These are phyloP conservation scores for Chelon auratus DNA, from an alignment of 2,797 vertebrate species.

Conservation along the genomic window DNA sequence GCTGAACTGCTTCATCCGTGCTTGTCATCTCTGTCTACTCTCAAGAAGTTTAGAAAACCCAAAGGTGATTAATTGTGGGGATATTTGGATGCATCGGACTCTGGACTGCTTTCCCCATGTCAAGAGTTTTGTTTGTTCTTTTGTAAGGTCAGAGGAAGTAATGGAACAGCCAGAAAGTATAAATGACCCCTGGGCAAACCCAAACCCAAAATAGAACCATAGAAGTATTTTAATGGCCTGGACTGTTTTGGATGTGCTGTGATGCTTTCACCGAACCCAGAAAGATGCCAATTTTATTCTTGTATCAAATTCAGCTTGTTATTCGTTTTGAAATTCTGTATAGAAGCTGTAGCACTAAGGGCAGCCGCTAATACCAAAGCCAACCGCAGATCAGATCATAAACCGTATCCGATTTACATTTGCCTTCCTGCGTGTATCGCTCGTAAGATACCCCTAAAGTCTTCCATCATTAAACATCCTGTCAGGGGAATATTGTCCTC, in stretches of 20 bases:
- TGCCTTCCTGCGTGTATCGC: constrained; percentile 13
- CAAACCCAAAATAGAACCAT: constrained; percentile 56
- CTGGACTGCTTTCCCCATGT: constrained; percentile 15
- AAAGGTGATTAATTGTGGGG: constrained; percentile 39
- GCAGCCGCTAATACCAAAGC: not conserved
- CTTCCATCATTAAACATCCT: constrained; percentile 13
- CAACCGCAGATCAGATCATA: not conserved
- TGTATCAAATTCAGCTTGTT: constrained; percentile 31
- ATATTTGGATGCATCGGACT: constrained; percentile 37
- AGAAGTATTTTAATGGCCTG: constrained; percentile 59
- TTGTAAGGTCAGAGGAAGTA: constrained; percentile 53
- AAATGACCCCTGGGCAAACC: constrained; percentile 56
- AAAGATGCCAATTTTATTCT: constrained; percentile 28
- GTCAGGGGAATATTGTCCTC: constrained; percentile 43
- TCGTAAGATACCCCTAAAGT: constrained; percentile 17
- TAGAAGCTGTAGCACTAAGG: not conserved
- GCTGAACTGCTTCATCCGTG: not conserved
- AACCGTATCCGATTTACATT: constrained; percentile 8
- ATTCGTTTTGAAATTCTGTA: constrained; percentile 28
- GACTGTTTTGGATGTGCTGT: constrained; percentile 31
- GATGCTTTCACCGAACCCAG: constrained; percentile 26
- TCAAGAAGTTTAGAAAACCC: constrained; percentile 11
- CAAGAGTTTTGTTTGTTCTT: constrained; percentile 54
- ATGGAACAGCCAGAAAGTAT: constrained; percentile 46
- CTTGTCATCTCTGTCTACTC: not conserved